Evolutionary conservation across 2,113 vertebrate genomes (phyloP).

Genomic region (Ammodytes marinus): DNA sequence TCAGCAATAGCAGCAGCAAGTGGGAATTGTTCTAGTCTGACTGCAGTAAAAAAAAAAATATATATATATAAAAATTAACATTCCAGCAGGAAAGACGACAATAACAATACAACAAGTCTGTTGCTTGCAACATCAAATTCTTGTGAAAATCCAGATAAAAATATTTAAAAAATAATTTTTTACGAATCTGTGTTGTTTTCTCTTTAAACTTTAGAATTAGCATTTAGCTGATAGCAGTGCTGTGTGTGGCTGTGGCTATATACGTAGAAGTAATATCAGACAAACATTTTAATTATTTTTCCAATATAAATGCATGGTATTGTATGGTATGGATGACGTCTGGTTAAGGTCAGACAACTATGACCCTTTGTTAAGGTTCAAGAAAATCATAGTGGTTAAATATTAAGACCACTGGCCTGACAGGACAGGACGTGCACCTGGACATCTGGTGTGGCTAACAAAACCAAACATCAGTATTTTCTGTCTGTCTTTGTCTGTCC

Average conservation of each 20-base stretch:
- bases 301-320: not conserved
- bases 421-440: not conserved
- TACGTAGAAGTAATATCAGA: not conserved
- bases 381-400: not conserved
- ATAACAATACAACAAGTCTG: no score
- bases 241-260: not conserved
- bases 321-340: not conserved
- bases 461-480: not conserved
- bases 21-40: no score
- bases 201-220: no score
- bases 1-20: not conserved
- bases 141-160: no score
- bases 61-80: no score
- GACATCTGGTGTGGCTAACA: not conserved
- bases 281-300: not conserved
- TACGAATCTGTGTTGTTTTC: not conserved
- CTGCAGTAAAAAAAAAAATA: no score
- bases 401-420: not conserved
- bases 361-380: not conserved
- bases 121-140: no score
- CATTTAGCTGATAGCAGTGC: no score
- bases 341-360: not conserved
- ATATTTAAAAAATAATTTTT: not conserved
- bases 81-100: no score
- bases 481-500: conserved; percentile 8